Evolutionary conservation across 1,140 invertebrate species (phyloP), one percentile per base, ranked within the genome.

Genomic region (Pseudobourletiella spinata): DNA sequence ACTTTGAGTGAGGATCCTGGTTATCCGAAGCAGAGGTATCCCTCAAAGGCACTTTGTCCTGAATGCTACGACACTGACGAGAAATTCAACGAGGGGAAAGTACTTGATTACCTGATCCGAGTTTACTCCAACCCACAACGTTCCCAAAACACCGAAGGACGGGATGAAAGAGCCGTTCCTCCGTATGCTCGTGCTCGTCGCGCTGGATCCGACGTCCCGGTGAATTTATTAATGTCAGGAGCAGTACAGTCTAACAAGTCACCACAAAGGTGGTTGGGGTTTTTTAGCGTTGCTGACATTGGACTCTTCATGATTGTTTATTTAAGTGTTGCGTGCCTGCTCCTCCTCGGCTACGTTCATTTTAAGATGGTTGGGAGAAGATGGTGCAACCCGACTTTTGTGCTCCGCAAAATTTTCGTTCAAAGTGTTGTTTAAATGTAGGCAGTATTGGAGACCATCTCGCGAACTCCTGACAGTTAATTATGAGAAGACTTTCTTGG

Each of bases 11-110:
- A 98, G 75, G 96, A 99, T 79, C 92, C 94, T 0, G 70, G 80
- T 57, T 84, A 87, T 76, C 91, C 86, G 1, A 99, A 99, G 77
- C 80, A 87, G 35, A 88, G 93, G 72, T 99, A 95, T 76, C 96
- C 96, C 1, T 77, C 83, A 14, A 65, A 72, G 11, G 69, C 76
- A 1, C 76, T 82, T 57, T 96, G 94, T 76, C 77, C 82, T 0
- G 71, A 77, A 15, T 97, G 95, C 74, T 80, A 80, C 58, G 57
- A 63, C 6, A 76, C 61, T 6, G 60, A 81, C 58, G 78, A 76
- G 2, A 77, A 79, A 24, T 93, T 87, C 85, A 82, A 88, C 67
- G 76, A 83, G 65, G 74, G 76, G 0, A 79, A 84, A 58, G 87
- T 95, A 1, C 76, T 91, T 25, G 69, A 77, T 24, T 95, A 89